These are phyloP conservation scores for Callosobruchus maculatus DNA, from an alignment of 2,888 invertebrate genomes.

Conservation along the genomic window DNA sequence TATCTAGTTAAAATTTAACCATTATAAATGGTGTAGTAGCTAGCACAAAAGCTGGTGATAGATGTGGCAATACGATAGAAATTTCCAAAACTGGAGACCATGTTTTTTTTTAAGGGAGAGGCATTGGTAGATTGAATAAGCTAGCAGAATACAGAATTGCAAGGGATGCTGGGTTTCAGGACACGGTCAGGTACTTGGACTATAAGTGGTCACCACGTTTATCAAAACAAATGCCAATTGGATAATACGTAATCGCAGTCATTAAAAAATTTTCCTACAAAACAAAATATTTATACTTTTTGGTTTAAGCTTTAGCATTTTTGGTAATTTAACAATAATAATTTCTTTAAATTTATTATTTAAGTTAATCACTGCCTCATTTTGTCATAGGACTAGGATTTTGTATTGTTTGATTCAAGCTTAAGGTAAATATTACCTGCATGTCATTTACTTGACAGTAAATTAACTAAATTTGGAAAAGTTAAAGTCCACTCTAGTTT, in stretches of 20 bases:
- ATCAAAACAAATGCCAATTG: not conserved
- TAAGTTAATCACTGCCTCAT: too few species aligned
- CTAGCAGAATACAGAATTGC: conserved; percentile 22
- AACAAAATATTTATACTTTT: not conserved
- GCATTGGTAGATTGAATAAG: conserved; percentile 24
- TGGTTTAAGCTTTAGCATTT: not conserved
- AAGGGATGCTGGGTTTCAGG: conserved; percentile 24
- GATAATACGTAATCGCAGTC: not conserved
- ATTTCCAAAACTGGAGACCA: conserved; percentile 24
- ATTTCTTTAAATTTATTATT: too few species aligned
- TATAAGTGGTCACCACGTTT: conserved; percentile 39
- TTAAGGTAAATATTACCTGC: too few species aligned
- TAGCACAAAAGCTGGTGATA: not conserved
- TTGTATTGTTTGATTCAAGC: too few species aligned
- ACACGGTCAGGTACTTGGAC: conserved; percentile 49
- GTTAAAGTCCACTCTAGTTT: too few species aligned
- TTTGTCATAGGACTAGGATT: too few species aligned
- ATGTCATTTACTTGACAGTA: too few species aligned
- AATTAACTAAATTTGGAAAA: too few species aligned
- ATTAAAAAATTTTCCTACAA: not conserved
- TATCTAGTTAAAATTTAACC: not conserved
- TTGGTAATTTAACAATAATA: too few species aligned
- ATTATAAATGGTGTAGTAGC: conserved; percentile 10
- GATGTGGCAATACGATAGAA: conserved; percentile 9
- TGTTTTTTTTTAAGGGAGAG: conserved; percentile 17